A percentile compares a stretch with the other conserved stretches of the same genome.
Conservation (phyloP, 1,140 invertebrate species). For the Aphis craccivora region DNA sequence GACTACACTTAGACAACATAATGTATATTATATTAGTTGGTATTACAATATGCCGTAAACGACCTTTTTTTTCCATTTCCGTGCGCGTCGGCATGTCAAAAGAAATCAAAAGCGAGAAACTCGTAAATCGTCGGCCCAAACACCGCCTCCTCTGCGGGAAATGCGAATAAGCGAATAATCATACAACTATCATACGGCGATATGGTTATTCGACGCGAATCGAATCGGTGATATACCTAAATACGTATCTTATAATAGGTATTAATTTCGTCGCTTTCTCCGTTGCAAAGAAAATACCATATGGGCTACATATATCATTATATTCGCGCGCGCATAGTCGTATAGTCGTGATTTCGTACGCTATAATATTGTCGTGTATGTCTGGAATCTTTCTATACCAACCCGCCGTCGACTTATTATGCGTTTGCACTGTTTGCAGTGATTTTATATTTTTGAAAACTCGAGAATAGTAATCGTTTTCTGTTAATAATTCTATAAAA, state of each 20-base stretch:
- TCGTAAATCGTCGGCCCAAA: not conserved
- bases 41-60: not conserved
- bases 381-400: no score
- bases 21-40: not conserved
- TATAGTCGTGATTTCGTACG: not conserved
- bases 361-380: no score
- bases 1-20: not conserved
- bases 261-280: not conserved
- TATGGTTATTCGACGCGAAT: not conserved
- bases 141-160: no score
- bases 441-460: not conserved
- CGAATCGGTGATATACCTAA: not conserved
- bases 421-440: no score
- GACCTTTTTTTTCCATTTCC: not conserved
- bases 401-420: no score
- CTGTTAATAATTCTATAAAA: not conserved
- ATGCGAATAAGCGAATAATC: not conserved
- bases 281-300: not conserved
- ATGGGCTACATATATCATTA: not conserved
- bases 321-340: not conserved
- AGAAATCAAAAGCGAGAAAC: not conserved
- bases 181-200: not conserved
- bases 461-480: not conserved
- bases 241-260: not conserved
- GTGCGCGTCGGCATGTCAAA: not conserved